These are phyloP conservation scores for Thalassaphorura encarpata DNA, from an alignment of 1,140 invertebrate species.

Conservation along the genomic window DNA sequence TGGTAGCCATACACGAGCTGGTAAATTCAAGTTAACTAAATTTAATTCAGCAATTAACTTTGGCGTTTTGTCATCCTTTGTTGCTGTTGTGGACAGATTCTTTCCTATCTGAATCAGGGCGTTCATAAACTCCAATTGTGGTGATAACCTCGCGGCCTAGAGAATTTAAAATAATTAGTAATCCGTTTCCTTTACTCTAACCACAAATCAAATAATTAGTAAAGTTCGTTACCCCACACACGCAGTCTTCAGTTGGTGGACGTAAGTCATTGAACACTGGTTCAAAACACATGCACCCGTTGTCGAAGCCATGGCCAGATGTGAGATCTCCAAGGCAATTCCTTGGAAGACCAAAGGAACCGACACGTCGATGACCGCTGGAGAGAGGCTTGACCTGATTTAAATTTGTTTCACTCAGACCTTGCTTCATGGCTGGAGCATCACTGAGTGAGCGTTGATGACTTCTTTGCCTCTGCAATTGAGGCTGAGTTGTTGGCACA, in stretches of 20 bases:
- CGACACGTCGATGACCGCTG: constrained; percentile 26
- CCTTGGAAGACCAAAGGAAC: constrained; percentile 32
- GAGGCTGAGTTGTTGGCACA: not conserved
- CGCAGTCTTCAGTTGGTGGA: constrained; percentile 59
- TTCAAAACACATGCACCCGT: constrained; percentile 80
- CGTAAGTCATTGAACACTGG: constrained; percentile 62
- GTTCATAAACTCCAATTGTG: constrained; percentile 77
- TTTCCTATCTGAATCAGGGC: constrained; percentile 84
- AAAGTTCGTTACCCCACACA: constrained; percentile 54
- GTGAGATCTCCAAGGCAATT: constrained; percentile 75
- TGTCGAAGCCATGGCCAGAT: constrained; percentile 90
- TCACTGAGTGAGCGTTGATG: constrained; percentile 86
- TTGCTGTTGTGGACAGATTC: constrained; percentile 73
- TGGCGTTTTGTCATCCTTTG: constrained; percentile 88
- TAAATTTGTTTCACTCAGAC: constrained; percentile 25
- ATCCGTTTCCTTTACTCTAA: not conserved
- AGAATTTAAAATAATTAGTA: constrained; percentile 25
- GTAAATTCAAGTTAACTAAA: constrained; percentile 89
- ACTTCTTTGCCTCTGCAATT: constrained; percentile 43
- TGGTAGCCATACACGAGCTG: constrained; percentile 94
- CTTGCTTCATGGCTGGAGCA: constrained; percentile 57
- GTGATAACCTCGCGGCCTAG: constrained; percentile 66
- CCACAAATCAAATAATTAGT: not conserved
- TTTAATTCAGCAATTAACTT: constrained; percentile 83
- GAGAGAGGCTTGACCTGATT: not conserved